Base-by-base conservation (phyloP, 2,888 invertebrate genomes). In the Eristalis tenax region DNA sequence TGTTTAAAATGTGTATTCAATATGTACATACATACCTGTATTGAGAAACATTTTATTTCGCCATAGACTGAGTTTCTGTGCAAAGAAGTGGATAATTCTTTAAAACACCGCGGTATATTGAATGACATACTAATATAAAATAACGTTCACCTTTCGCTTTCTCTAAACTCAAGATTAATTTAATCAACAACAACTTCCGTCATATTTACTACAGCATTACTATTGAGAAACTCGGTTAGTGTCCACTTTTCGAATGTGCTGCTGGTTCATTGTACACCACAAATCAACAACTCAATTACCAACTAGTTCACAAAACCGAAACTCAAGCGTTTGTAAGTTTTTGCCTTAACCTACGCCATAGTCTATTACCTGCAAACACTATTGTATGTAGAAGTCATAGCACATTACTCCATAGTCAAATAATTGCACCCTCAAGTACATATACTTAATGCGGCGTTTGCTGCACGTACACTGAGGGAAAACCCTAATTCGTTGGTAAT, bases 261-360 rank as follows among this genome's bases (percentile, higher is more conserved):
- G 8, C 50, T 50, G 18, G 50, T 50, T 50, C 18, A 50, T 8
- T 26, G 38, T 28, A 65, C 78, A 57, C 70, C 56, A 65, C 65
- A 71, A 79, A 73, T 66, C 79, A 73, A 79, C 79, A 66, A 64
- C 77, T 73, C 76, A 84, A 76, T 84, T 80, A 81, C 70, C 32
- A 81, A 76, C 71, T 80, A 80, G 65, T 70, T 76, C 76, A 57
- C 81, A 76, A 73, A 71, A 76, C 81, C 68, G 40, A 85, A 76
- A 66, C 80, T 71, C 70, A 61, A 50, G 28, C 71, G 76, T 64
- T 76, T 63, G 71, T 43, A 77, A 73, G 56, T 82, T 64, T 50
- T 26, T 64, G n/a, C 63, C 28, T 50, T 73, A 74, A 64, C 71
- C 81, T 50, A 73, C 26, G 82, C 76, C 82, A 77, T 57, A 18